Conservation (phyloP, 2,797 vertebrate genomes). For the Avahi laniger region DNA sequence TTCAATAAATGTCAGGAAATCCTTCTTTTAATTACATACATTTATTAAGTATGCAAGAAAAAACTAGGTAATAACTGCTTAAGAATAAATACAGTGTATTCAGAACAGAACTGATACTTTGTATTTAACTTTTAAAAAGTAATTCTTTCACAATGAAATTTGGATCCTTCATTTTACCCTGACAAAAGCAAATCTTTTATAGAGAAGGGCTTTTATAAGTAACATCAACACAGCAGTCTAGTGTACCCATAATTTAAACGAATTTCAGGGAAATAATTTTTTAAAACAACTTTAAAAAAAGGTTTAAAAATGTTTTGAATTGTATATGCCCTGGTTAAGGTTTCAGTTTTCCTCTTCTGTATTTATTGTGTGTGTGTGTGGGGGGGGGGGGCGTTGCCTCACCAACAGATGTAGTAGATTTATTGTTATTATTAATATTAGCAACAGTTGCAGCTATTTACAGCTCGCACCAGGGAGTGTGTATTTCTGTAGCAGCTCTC, state of each 20-base stretch:
- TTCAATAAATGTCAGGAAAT: constrained; percentile 19
- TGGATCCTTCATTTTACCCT: constrained; percentile 22
- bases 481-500: neutral
- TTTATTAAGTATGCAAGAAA: neutral
- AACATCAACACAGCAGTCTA: neutral
- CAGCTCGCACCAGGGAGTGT: neutral
- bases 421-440: too few species aligned
- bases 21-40: neutral
- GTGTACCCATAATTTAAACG: neutral
- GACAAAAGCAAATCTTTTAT: neutral
- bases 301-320: neutral
- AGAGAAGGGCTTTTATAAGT: neutral
- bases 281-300: neutral
- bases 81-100: constrained; percentile 71
- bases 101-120: constrained; percentile 66
- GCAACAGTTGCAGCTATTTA: neutral
- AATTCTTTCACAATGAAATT: neutral
- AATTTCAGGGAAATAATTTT: neutral
- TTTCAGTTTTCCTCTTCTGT: neutral
- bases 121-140: constrained; percentile 32
- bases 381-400: neutral
- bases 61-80: constrained; percentile 45
- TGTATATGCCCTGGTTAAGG: neutral
- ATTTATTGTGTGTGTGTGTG: neutral
- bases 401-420: neutral